A percentile compares a stretch with the other conserved stretches of the same genome.
phyloP scores from a whole-genome alignment of 2,113 vertebrate species.

The Mesitornis unicolor region DNA sequence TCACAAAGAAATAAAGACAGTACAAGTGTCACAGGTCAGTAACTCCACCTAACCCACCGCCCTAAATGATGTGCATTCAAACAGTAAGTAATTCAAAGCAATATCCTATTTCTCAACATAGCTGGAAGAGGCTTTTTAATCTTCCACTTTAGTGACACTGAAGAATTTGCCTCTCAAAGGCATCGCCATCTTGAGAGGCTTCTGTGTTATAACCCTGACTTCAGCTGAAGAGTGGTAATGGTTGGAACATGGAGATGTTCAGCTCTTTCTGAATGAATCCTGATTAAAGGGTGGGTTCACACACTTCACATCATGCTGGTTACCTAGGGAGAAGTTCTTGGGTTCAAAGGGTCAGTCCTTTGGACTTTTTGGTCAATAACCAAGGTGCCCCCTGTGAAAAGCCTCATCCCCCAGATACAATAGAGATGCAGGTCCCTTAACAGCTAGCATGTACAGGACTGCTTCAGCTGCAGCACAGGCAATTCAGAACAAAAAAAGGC shows the following conservation, averaged over 20 bases:
- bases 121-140: neutral
- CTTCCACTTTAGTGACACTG: neutral
- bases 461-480: neutral
- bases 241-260: no score
- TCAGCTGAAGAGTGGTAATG: neutral
- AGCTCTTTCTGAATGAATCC: neutral
- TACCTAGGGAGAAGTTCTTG: neutral
- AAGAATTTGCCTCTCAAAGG: neutral
- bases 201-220: neutral
- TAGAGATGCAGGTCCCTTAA: neutral
- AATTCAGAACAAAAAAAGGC: neutral
- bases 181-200: neutral
- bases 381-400: neutral
- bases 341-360: neutral
- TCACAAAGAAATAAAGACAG: neutral
- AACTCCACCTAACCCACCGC: neutral
- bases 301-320: rapidly evolving
- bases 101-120: neutral
- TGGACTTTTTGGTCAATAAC: neutral
- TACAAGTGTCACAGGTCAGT: neutral
- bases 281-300: neutral
- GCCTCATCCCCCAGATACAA: neutral
- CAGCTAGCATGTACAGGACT: neutral
- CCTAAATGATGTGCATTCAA: neutral
- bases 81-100: neutral